phyloP scores from a whole-genome alignment of 2,113 vertebrate genomes.

The Protomyctophum bolini region DNA sequence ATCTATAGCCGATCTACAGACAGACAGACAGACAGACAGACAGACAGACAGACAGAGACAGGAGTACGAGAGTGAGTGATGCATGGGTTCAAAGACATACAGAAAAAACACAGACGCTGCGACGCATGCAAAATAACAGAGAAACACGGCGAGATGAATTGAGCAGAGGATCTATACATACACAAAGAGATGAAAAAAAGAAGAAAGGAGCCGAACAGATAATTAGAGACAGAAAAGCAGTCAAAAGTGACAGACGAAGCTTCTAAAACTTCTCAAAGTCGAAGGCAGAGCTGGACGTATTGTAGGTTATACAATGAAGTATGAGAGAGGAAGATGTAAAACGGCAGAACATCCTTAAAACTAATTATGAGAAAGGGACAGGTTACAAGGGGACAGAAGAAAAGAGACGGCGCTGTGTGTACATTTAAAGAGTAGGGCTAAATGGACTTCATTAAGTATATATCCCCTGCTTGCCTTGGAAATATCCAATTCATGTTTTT shows the following conservation, averaged over 20 bases:
- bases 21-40: slow-evolving; percentile 8
- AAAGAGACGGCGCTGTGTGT: not conserved
- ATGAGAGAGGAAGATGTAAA: not conserved
- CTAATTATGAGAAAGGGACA: not conserved
- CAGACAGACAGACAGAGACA: not conserved
- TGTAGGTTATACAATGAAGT: not conserved
- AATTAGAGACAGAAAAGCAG: too few relatives aligned
- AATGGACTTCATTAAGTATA: slow-evolving; percentile 60
- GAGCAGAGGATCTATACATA: too few relatives aligned
- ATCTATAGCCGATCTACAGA: too few relatives aligned
- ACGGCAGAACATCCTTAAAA: not conserved
- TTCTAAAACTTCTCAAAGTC: too few relatives aligned
- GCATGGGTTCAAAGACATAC: not conserved
- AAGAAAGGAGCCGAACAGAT: not conserved
- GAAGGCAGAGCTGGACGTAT: too few relatives aligned
- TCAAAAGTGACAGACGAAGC: too few relatives aligned
- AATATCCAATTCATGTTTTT: slow-evolving; percentile 66
- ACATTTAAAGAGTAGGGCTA: not conserved
- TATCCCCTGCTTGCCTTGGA: slow-evolving; percentile 50
- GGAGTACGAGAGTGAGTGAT: slow-evolving; percentile 15
- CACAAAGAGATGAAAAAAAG: slow-evolving; percentile 32
- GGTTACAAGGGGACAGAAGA: slow-evolving; percentile 12
- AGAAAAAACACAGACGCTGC: not conserved
- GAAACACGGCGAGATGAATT: too few relatives aligned
- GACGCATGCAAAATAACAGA: slow-evolving; percentile 32